Conservation (phyloP, 2,888 invertebrate genomes). For the Poecilus cupreus region DNA sequence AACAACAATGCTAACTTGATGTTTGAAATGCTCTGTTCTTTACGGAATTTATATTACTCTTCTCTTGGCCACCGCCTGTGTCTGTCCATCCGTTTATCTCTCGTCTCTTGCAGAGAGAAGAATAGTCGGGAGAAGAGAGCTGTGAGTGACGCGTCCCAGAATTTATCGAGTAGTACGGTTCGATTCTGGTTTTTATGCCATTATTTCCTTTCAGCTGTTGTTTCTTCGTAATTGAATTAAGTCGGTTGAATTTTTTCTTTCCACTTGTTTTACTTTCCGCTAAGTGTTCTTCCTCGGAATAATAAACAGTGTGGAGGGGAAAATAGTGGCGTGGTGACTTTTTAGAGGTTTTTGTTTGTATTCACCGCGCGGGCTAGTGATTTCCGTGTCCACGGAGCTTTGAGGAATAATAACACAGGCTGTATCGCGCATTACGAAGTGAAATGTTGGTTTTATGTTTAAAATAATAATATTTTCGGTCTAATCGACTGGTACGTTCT, state of each 20-base stretch:
- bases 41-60: constrained; percentile 53
- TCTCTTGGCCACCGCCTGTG: neutral
- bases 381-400: constrained; percentile 23
- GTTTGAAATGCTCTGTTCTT: constrained; percentile 48
- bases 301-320: constrained; percentile 40
- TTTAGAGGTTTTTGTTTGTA: constrained; percentile 12
- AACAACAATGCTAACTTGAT: constrained; percentile 52
- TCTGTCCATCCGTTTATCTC: constrained; percentile 30
- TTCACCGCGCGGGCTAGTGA: neutral
- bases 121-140: neutral
- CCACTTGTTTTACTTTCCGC: constrained; percentile 48
- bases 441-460: constrained; percentile 30
- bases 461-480: constrained; percentile 36
- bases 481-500: neutral
- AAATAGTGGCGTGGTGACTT: constrained; percentile 22
- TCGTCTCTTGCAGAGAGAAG: neutral
- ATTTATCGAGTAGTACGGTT: constrained; percentile 22
- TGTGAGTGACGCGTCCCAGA: neutral
- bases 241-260: constrained; percentile 49
- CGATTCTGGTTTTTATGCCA: constrained; percentile 30
- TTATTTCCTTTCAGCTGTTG: constrained; percentile 42
- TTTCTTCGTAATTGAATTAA: constrained; percentile 56
- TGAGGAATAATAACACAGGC: constrained; percentile 5
- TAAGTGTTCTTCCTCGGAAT: constrained; percentile 49
- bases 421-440: neutral